These are phyloP conservation scores for Bombus soroeensis DNA, from an alignment of 1,140 invertebrate genomes.

Conservation along the genomic window DNA sequence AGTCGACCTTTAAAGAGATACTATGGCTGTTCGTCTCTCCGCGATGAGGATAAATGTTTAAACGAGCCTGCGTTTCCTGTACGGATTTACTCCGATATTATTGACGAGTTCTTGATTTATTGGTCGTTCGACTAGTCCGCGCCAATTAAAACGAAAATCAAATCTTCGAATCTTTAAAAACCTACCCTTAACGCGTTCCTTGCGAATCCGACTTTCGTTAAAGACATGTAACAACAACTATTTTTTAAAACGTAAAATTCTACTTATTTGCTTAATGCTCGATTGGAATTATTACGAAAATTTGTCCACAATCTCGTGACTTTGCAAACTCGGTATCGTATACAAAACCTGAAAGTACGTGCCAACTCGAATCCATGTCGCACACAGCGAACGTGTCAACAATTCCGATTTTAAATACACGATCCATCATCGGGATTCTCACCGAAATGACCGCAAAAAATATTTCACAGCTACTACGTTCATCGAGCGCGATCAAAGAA, in stretches of 20 bases:
- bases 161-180: not conserved
- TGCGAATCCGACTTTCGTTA: no score
- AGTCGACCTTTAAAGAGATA: constrained; percentile 67
- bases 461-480: not conserved
- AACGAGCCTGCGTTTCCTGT: constrained; percentile 17
- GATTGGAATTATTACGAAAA: no score
- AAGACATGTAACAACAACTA: not conserved
- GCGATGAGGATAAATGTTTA: not conserved
- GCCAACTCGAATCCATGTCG: no score
- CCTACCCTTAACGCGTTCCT: not conserved
- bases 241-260: not conserved
- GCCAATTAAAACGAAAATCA: not conserved
- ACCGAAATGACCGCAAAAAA: no score
- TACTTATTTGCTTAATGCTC: not conserved
- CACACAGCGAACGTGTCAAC: no score
- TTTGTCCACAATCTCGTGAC: no score
- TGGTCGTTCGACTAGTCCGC: no score
- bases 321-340: no score
- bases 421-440: no score
- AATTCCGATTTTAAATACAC: no score
- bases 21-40: constrained; percentile 21
- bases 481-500: not conserved
- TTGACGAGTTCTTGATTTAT: constrained; percentile 12
- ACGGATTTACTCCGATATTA: not conserved
- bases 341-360: no score